Evolutionary conservation across 2,888 invertebrate genomes (phyloP), one percentile per base, ranked within the genome.

Genomic region (Bhutanitis thaidina): DNA sequence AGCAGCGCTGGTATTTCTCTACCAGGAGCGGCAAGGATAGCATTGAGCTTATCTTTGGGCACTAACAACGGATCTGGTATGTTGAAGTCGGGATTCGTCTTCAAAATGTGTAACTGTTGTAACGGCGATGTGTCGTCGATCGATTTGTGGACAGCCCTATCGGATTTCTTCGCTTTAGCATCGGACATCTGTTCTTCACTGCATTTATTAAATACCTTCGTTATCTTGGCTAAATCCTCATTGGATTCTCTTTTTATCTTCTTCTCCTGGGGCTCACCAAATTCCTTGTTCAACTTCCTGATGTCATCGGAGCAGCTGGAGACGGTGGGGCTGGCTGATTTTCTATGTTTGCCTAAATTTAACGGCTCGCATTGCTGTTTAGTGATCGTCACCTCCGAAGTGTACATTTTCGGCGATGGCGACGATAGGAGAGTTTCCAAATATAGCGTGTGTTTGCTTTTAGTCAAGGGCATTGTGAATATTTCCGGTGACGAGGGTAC

Each of bases 11-110:
- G 95, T 55, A 96, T 95, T 86, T 96, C 96, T 45, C 90, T 91
- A 1, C 92, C 94, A 0, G 96, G 96, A 3, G 93, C 91, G 1
- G 92, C 91, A 16, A 96, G 84, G 32, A 96, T 92, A 14, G 91
- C 91, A 45, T 93, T 93, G 41, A 96, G 79, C 64, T 92, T 92
- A 65, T 94, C 93, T 78, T 94, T 94, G 44, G 96, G 96, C 55
- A 96, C 93, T 54, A 96, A 77, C 64, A 96, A 89, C 8, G 96
- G 96, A 87, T 96, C 95, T 36, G 96, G 96, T 69, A 96, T 92
- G 71, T 93, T 92, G 67, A 94, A 91, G 58, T 92, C 92, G 7
- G 92, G 89, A 64, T 93, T 93, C 41, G 90, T 88, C 54, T 94
- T 90, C 16, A 96, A 84, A 67, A 93, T 90, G 59, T 93, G 92